Conservation (phyloP, 2,888 invertebrate genomes). For the Anodontia alba region DNA sequence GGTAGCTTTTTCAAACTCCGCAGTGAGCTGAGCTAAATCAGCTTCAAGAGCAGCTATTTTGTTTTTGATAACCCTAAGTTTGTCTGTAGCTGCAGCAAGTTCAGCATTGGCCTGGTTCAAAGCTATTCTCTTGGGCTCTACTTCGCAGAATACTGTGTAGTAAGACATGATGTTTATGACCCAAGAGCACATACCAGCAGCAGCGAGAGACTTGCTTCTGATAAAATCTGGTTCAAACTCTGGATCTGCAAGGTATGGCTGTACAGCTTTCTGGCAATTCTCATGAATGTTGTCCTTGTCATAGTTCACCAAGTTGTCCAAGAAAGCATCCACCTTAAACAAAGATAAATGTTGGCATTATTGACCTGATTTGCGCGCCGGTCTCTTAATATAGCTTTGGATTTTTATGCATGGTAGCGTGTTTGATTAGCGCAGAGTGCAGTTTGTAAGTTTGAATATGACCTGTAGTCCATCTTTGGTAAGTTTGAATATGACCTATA, state of each 20-base stretch:
- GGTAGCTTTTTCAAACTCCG: slow-evolving; percentile 96
- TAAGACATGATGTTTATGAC: slow-evolving; percentile 98
- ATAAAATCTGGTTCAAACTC: slow-evolving; percentile 98
- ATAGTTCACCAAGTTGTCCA: slow-evolving; percentile 94
- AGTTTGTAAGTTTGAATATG: no score
- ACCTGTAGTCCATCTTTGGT: no score
- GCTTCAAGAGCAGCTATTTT: slow-evolving; percentile 96
- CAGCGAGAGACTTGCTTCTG: slow-evolving; percentile 95
- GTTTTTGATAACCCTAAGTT: slow-evolving; percentile 92
- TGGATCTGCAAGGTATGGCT: slow-evolving; percentile 95
- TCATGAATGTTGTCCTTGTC: slow-evolving; percentile 99
- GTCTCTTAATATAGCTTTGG: no score
- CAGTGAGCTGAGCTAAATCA: slow-evolving; percentile 93
- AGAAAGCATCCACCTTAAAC: slow-evolving; percentile 91
- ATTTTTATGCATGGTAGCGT: no score
- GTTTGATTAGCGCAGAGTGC: no score
- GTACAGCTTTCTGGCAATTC: slow-evolving; percentile 96
- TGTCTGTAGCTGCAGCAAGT: slow-evolving; percentile 95
- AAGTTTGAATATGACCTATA: no score
- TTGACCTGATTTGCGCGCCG: no score
- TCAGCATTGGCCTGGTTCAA: slow-evolving; percentile 96
- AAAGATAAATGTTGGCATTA: no score
- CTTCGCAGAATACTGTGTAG: slow-evolving; percentile 98
- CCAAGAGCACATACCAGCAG: slow-evolving; percentile 97
- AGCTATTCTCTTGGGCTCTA: slow-evolving; percentile 97